Conservation (phyloP, 92 coral and sea anemone genomes). For the Actinernus sp. region DNA sequence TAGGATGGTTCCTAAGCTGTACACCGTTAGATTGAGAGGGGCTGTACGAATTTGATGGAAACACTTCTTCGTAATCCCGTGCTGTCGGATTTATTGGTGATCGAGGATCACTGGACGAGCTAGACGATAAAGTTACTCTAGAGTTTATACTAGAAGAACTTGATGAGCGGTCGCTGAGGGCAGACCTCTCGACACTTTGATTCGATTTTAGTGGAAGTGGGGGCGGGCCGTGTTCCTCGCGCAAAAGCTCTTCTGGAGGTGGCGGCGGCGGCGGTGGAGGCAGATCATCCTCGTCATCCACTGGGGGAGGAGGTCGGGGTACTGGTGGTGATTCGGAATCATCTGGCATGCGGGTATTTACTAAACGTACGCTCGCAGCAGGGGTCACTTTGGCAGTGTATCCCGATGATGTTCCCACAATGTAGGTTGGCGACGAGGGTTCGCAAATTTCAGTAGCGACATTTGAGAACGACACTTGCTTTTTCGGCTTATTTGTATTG, state of each 20-base stretch:
- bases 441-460: conserved; percentile 95
- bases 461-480: conserved; percentile 92
- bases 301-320: conserved; percentile 71
- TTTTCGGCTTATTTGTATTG: conserved; percentile 62
- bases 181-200: conserved; percentile 37
- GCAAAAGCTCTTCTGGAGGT: conserved; percentile 67
- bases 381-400: conserved; percentile 85
- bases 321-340: conserved; percentile 57
- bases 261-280: conserved; percentile 97
- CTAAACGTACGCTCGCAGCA: conserved; percentile 88
- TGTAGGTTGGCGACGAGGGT: conserved; percentile 82
- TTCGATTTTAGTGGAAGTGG: conserved; percentile 49
- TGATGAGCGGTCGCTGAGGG: conserved; percentile 26
- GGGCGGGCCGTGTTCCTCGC: conserved; percentile 56
- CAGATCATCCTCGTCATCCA: conserved; percentile 69
- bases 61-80: conserved; percentile 23
- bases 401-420: conserved; percentile 77
- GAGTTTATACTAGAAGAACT: conserved; percentile 44
- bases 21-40: conserved; percentile 38
- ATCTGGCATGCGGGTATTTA: conserved; percentile 82
- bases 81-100: conserved; percentile 26
- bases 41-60: conserved; percentile 26
- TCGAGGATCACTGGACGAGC: conserved; percentile 41
- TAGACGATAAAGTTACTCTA: conserved; percentile 37
- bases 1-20: conserved; percentile 36